These are phyloP conservation scores for Folsomia candida DNA, from an alignment of 2,888 invertebrate genomes.

Conservation along the genomic window DNA sequence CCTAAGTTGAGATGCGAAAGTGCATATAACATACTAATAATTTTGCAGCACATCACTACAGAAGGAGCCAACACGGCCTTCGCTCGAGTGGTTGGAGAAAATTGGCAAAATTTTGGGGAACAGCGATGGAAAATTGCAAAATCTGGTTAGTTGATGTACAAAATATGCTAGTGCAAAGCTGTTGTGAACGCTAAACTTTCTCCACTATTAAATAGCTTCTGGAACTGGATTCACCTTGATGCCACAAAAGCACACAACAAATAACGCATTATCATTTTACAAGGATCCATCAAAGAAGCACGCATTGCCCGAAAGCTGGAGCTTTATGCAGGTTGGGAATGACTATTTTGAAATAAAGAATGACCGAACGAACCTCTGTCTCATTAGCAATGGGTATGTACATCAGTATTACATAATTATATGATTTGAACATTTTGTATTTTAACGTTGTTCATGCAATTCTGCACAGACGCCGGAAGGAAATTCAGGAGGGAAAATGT, in stretches of 20 bases:
- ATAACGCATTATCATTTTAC: slow-evolving; percentile 44
- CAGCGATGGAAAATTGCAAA: slow-evolving; percentile 45
- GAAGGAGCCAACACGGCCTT: slow-evolving; percentile 45
- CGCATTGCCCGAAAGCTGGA: slow-evolving; percentile 42
- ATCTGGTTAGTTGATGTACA: slow-evolving; percentile 25
- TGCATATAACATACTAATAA: not conserved
- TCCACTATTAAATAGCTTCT: not conserved
- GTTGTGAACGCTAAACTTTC: not conserved
- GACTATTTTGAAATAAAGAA: slow-evolving; percentile 45
- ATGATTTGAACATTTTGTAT: not conserved
- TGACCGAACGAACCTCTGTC: slow-evolving; percentile 36
- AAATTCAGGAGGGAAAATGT: slow-evolving; percentile 42
- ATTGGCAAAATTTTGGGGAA: slow-evolving; percentile 47
- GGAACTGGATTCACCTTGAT: slow-evolving; percentile 12
- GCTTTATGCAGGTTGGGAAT: slow-evolving; percentile 23
- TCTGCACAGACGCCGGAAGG: slow-evolving; percentile 33
- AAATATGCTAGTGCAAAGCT: not conserved
- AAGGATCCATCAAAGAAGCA: slow-evolving; percentile 43
- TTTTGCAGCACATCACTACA: slow-evolving; percentile 39
- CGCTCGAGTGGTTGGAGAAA: slow-evolving; percentile 44
- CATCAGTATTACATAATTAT: not conserved
- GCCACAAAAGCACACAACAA: slow-evolving; percentile 38
- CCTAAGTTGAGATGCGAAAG: no score
- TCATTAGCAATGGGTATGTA: slow-evolving; percentile 38
- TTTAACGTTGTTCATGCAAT: not conserved